Evolutionary conservation across 2,113 vertebrate genomes (phyloP), one percentile per base, ranked within the genome.

Genomic region (Sceloporus tristichus): DNA sequence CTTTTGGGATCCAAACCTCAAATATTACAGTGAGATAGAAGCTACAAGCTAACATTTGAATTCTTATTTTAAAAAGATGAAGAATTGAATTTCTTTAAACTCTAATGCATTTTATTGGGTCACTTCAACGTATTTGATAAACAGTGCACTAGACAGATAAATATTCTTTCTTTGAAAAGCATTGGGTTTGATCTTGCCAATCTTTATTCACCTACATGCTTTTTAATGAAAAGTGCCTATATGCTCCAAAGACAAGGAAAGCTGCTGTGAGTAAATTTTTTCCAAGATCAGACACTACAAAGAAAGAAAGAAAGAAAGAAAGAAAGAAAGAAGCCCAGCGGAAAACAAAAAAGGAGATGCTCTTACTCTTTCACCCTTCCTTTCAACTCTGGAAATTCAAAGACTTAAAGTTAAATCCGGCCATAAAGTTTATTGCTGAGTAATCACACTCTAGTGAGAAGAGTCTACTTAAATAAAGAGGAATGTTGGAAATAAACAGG

Each of bases 391-490:
- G 96, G 90, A 95, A 96, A 97, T 96, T 97, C 96, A 97, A 97
- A 97, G 96, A 96, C 92, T 76, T 96, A 88, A 95, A 97, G 96
- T 95, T 96, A 97, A 97, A 97, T 97, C 97, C 96, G 97, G 97
- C 95, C 97, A 97, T 97, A 98, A 97, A 98, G 94, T 97, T 98
- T 97, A 97, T 97, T 97, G 96, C 97, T 97, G 95, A 93, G 96
- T 96, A 96, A 96, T 97, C 96, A 96, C 97, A 97, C 94, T 96
- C 95, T 94, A 95, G 97, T 98, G 97, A 97, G 97, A 98, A 97
- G 90, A 94, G 95, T 95, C 91, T 94, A 95, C 94, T 93, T 92
- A 96, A 96, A 95, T 95, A 96, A 97, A 97, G 97, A 95, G 96
- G 96, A 93, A 94, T 93, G 81, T 38, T 86, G 95, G 59, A 96